These are phyloP conservation scores for Apis florea DNA, from an alignment of 1,140 invertebrate genomes.

Conservation along the genomic window DNA sequence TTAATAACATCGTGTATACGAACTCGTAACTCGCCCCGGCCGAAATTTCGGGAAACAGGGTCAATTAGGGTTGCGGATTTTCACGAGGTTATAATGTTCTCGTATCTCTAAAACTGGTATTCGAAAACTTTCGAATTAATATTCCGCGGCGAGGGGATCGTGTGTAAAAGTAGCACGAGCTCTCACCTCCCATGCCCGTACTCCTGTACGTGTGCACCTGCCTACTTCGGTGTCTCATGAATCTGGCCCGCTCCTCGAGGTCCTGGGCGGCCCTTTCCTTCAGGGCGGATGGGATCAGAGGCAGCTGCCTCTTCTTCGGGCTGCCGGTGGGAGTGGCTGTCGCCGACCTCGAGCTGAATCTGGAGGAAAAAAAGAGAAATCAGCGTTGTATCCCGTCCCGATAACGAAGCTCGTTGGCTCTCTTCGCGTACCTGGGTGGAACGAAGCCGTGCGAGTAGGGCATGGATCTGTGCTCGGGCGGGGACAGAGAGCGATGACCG, in stretches of 20 bases:
- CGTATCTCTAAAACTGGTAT: background rate
- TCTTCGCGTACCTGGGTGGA: constrained; percentile 69
- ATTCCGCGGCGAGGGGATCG: background rate
- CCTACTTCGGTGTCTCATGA: constrained; percentile 86
- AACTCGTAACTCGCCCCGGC: background rate
- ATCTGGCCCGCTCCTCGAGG: constrained; percentile 90
- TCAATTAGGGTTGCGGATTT: constrained; percentile 5
- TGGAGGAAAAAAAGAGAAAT: constrained; percentile 65
- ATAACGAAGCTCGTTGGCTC: background rate
- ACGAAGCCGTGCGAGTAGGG: constrained; percentile 77
- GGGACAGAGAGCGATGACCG: constrained; percentile 86
- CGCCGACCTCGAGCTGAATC: constrained; percentile 91
- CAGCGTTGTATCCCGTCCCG: too few species aligned
- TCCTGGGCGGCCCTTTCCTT: constrained; percentile 89
- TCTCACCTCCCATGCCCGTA: constrained; percentile 82
- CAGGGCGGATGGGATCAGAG: constrained; percentile 90
- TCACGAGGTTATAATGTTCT: background rate
- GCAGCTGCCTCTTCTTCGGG: constrained; percentile 96
- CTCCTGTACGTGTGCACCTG: constrained; percentile 86
- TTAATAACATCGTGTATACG: background rate
- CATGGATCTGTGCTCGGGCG: constrained; percentile 86
- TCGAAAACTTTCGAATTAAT: constrained; percentile 12
- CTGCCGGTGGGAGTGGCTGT: constrained; percentile 96
- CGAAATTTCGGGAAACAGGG: background rate
- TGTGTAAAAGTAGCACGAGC: background rate